Conservation (phyloP, 2,113 vertebrate genomes). For the Aphelocoma coerulescens region DNA sequence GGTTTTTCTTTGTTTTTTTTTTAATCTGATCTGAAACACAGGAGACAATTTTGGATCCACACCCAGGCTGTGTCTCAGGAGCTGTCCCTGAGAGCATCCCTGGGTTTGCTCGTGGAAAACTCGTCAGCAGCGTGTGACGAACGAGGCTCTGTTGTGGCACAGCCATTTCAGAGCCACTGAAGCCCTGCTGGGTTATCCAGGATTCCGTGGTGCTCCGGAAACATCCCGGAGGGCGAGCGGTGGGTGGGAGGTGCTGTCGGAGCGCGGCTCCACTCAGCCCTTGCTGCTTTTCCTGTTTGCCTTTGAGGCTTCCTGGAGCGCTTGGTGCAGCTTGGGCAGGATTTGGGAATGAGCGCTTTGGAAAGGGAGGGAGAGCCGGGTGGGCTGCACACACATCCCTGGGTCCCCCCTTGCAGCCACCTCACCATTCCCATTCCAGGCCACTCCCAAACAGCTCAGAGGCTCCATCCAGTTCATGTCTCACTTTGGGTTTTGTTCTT, state of each 20-base stretch:
- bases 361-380: not conserved
- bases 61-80: not conserved
- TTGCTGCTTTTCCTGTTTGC: not conserved
- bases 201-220: not conserved
- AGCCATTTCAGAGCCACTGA: accelerated
- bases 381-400: not conserved
- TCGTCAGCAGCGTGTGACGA: not conserved
- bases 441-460: not conserved
- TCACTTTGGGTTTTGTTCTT: not conserved
- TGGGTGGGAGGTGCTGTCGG: not conserved
- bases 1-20: not conserved
- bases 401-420: not conserved
- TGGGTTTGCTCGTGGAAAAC: not conserved
- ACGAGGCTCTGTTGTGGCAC: not conserved
- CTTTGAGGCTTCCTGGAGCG: not conserved
- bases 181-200: not conserved
- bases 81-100: not conserved
- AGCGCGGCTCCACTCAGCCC: accelerated
- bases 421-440: not conserved
- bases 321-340: not conserved
- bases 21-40: not conserved
- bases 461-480: accelerated
- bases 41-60: not conserved
- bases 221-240: not conserved
- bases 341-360: not conserved